phyloP scores from a whole-genome alignment of 2,888 invertebrate genomes.

The Dolichopus griseipennis region DNA sequence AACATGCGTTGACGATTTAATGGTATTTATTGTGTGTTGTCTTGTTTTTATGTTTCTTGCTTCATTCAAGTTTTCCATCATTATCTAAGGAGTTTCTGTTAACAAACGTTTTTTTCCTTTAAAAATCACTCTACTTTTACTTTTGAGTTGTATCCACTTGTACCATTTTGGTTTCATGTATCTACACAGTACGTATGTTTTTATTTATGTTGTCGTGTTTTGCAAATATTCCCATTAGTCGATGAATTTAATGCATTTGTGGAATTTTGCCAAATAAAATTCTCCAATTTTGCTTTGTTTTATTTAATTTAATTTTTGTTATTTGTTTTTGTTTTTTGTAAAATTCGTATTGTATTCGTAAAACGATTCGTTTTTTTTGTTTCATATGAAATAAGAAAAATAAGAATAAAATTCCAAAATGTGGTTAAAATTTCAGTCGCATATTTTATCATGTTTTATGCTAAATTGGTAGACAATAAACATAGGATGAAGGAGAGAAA shows the following conservation, averaged over 20 bases:
- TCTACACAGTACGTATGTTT: neutral
- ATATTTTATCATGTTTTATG: too few relatives aligned
- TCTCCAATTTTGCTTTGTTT: neutral
- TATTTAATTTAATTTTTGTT: too few relatives aligned
- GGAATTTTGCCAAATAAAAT: conserved; percentile 10
- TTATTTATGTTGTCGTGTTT: conserved; percentile 2
- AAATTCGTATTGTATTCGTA: too few relatives aligned
- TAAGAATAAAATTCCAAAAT: too few relatives aligned
- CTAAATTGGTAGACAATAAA: too few relatives aligned
- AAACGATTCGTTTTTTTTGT: too few relatives aligned
- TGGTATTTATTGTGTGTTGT: neutral
- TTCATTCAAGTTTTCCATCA: neutral
- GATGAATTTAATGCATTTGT: conserved; percentile 10
- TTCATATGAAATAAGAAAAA: too few relatives aligned
- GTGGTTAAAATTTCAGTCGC: too few relatives aligned
- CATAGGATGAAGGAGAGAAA: too few relatives aligned
- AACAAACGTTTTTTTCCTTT: neutral
- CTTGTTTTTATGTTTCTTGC: neutral
- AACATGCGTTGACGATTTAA: conserved; percentile 6
- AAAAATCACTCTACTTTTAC: too few relatives aligned
- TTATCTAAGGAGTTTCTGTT: neutral
- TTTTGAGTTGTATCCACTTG: too few relatives aligned
- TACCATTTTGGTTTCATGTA: neutral
- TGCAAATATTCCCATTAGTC: conserved; percentile 10
- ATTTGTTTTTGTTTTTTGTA: too few relatives aligned